phyloP scores from a whole-genome alignment of 2,797 vertebrate species.

The Enteromius trimaculatus region DNA sequence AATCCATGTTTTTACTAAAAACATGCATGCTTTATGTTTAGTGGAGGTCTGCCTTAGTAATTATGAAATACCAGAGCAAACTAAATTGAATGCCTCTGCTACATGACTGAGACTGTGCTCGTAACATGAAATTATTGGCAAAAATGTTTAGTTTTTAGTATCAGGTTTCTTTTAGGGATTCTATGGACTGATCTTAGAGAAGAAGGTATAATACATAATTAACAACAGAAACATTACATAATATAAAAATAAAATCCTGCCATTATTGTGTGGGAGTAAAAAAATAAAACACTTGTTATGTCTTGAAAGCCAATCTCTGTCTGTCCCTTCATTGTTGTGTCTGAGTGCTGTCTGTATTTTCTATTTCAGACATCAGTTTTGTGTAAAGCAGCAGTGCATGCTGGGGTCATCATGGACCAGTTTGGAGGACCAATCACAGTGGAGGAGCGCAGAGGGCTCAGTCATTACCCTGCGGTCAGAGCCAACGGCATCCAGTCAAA shows the following conservation, averaged over 20 bases:
- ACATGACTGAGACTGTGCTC: not conserved
- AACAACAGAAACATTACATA: not conserved
- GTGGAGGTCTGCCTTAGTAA: not conserved
- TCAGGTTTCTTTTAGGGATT: not conserved
- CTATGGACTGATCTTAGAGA: not conserved
- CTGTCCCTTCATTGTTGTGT: not conserved
- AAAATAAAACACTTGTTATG: not conserved
- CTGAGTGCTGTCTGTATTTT: slow-evolving; percentile 9
- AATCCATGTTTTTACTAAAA: slow-evolving; percentile 17
- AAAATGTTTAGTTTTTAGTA: fast-evolving
- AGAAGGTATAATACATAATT: not conserved
- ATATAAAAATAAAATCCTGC: not conserved
- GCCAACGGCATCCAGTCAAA: slow-evolving; percentile 83
- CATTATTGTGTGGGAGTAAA: not conserved
- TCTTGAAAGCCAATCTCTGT: not conserved
- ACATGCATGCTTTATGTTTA: slow-evolving; percentile 2
- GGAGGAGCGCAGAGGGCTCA: slow-evolving; percentile 77
- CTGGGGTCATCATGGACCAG: slow-evolving; percentile 81
- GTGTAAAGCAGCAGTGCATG: slow-evolving; percentile 86
- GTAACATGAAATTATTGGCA: not conserved
- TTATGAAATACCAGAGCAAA: slow-evolving; percentile 33
- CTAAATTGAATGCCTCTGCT: slow-evolving; percentile 26
- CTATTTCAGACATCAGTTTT: slow-evolving; percentile 84
- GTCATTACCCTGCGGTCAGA: slow-evolving; percentile 75
- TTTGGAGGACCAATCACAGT: slow-evolving; percentile 82